Evolutionary conservation across 2,113 vertebrate genomes (phyloP), one percentile per base, ranked within the genome.

Genomic region (Gobius niger): DNA sequence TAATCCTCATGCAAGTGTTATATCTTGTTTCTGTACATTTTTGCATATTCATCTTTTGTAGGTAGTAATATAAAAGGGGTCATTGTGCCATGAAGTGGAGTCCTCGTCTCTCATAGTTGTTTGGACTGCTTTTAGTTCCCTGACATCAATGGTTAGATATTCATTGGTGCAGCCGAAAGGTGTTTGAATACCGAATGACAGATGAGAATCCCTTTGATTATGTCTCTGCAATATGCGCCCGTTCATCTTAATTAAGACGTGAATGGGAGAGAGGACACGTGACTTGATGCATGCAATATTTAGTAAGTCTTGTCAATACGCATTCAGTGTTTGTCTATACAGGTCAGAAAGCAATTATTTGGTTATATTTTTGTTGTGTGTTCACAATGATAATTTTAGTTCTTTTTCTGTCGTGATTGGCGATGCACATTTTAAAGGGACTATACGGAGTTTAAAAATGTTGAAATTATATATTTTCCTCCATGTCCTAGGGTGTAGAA

Each of bases 131-230:
- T 85, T 88, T 88, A 72, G 73, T 57, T 49, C 16, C 63, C 76
- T 40, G 59, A 86, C 86, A 91, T 91, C 90, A 92, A 89, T 91
- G 75, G 80, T 53, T 50, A 77, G 69, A 84, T 88, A 90, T 90
- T 88, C 87, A 90, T 85, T 77, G 50, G 47, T 40, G 41, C 67
- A 18, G 73, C 72, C 74, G 67, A 61, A 76, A 80, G 70, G 81
- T 82, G 88, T 91, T 91, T 92, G 90, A 92, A 90, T 85, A 72
- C 75, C 53, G 47, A 41, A 73, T 69, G 47, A 79, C 82, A 81
- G 84, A 88, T 67, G 72, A 75, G 70, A 69, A 65, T 44, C n/a
- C 68, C 89, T 92, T 91, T 91, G 82, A 90, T 90, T 90, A 79
- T 3, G 19, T 19, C 52, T 54, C 18, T n/a, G 52, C 13, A 6